Conservation (phyloP, 2,113 vertebrate genomes). For the Equus przewalskii region DNA sequence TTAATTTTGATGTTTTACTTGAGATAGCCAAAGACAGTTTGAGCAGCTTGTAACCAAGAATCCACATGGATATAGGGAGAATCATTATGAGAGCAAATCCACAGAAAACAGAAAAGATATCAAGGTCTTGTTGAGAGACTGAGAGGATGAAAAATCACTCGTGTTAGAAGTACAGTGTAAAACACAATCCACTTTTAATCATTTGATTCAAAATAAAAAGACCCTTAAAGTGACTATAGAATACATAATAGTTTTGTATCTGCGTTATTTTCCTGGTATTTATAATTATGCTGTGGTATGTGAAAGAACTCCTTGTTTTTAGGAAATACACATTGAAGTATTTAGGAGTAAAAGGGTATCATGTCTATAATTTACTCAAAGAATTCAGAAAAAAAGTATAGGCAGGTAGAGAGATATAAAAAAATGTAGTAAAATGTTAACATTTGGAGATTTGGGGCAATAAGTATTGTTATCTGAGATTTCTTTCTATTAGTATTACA, state of each 20-base stretch:
- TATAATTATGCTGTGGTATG: neutral
- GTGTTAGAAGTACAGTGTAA: neutral
- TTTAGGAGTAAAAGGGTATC: neutral
- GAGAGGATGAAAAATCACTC: neutral
- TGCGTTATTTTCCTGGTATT: neutral
- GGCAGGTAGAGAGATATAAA: neutral
- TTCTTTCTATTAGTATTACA: neutral
- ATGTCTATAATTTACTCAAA: neutral
- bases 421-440: neutral
- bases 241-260: neutral
- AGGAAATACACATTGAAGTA: neutral
- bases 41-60: neutral
- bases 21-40: neutral
- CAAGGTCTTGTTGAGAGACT: neutral
- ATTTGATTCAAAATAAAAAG: slow-evolving; percentile 31
- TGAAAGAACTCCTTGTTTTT: neutral
- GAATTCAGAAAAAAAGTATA: neutral
- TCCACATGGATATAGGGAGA: neutral
- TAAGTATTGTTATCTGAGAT: neutral
- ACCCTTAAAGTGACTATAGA: neutral
- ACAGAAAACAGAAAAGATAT: neutral
- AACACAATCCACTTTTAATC: neutral
- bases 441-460: neutral
- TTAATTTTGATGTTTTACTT: neutral
- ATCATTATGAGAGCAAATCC: neutral